Percentiles rank a stretch among this genome's conserved stretches.
phyloP scores from a whole-genome alignment of 1,140 invertebrate species.

The Neotoxoptera formosana region DNA sequence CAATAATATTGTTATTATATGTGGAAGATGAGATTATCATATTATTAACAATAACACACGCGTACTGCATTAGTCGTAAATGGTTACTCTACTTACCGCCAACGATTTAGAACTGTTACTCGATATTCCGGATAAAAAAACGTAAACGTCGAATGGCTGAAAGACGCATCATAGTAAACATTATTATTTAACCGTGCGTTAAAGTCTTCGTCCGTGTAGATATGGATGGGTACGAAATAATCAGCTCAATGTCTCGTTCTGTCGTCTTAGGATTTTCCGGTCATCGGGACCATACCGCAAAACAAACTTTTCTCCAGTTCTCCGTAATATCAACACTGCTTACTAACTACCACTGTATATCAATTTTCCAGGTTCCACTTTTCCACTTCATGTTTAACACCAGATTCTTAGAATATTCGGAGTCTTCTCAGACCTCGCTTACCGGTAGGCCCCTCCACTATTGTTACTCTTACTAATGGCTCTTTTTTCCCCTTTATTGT shows the following conservation, averaged over 20 bases:
- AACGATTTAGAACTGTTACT: neutral
- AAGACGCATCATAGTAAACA: neutral
- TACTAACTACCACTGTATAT: neutral
- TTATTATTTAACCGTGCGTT: neutral
- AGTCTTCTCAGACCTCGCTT: no score
- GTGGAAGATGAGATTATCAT: neutral
- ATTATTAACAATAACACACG: no score
- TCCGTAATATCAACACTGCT: neutral
- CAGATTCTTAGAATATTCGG: no score
- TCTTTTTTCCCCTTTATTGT: no score
- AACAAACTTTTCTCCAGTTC: neutral
- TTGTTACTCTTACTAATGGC: no score
- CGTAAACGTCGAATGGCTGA: neutral
- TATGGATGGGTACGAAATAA: neutral
- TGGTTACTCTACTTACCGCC: neutral
- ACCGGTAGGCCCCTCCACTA: no score
- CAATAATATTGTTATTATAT: neutral
- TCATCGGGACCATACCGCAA: neutral
- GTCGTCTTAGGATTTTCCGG: neutral
- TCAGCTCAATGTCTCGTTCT: neutral
- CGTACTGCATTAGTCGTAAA: neutral
- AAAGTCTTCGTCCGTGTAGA: neutral
- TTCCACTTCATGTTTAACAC: no score
- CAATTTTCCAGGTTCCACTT: no score
- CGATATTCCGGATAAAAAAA: neutral